A percentile compares a stretch with the other conserved stretches of the same genome.
phyloP scores from a whole-genome alignment of 2,888 invertebrate genomes.

The Bembecia ichneumoniformis region DNA sequence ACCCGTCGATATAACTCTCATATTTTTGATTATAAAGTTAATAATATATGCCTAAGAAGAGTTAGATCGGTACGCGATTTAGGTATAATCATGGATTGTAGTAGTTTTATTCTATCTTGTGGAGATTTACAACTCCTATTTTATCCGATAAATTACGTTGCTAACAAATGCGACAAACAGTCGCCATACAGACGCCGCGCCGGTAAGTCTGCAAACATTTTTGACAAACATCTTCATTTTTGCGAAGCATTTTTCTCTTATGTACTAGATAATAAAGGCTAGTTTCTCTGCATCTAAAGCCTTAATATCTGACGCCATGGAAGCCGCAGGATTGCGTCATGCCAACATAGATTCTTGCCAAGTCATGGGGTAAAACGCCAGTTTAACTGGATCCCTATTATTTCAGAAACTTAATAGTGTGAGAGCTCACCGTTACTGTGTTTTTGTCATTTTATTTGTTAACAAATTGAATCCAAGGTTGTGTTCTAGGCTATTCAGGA shows the following conservation, averaged over 20 bases:
- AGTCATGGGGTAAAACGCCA: conserved; percentile 24
- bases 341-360: conserved; percentile 26
- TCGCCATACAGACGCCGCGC: conserved; percentile 28
- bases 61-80: too few relatives aligned
- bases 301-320: conserved; percentile 11
- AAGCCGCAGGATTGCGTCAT: conserved; percentile 36
- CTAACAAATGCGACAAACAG: conserved; percentile 10
- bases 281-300: background rate
- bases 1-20: too few relatives aligned
- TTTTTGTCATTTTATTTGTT: conserved; percentile 19
- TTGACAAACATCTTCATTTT: conserved; percentile 11
- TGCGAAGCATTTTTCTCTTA: background rate
- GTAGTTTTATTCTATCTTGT: conserved; percentile 13
- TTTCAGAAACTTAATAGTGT: conserved; percentile 10
- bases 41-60: too few relatives aligned
- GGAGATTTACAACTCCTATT: conserved; percentile 1
- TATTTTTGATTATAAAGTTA: too few relatives aligned
- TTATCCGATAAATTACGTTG: background rate
- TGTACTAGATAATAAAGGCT: conserved; percentile 11
- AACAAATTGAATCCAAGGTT: conserved; percentile 33
- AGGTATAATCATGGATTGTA: too few relatives aligned
- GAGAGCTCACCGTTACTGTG: conserved; percentile 12
- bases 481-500: conserved; percentile 12
- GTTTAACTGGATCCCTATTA: conserved; percentile 19
- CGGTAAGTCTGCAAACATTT: conserved; percentile 31